phyloP scores from a whole-genome alignment of 2,797 vertebrate species.

The Pseudomugil tenellus region DNA sequence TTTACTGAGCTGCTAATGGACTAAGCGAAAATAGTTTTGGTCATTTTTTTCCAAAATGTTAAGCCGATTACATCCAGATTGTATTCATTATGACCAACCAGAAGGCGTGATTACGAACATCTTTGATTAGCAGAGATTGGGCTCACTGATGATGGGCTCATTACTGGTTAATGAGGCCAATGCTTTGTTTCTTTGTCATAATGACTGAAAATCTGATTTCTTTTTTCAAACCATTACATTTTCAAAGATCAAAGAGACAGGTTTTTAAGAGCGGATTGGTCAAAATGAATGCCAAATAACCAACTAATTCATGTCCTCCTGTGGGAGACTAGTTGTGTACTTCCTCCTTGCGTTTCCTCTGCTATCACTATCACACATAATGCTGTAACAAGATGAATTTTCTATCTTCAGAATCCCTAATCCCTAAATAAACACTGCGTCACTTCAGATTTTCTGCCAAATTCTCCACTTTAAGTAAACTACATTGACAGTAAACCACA shows the following conservation, averaged over 20 bases:
- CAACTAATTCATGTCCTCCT: background rate
- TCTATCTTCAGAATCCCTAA: background rate
- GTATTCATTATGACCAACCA: slow-evolving; percentile 9
- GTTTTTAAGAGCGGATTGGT: background rate
- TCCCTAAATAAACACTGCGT: too few species aligned
- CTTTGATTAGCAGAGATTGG: background rate
- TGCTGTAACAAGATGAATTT: background rate
- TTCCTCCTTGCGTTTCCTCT: background rate
- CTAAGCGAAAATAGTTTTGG: slow-evolving; percentile 6
- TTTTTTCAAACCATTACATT: background rate
- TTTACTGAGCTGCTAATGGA: background rate
- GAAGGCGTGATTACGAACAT: background rate
- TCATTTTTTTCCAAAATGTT: slow-evolving; percentile 13
- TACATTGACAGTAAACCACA: background rate
- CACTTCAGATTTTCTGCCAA: background rate
- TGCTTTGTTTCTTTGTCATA: background rate
- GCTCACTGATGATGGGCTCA: background rate
- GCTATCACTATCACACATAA: background rate
- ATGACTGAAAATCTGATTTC: background rate
- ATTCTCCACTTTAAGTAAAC: background rate
- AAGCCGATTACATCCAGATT: background rate
- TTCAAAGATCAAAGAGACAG: background rate
- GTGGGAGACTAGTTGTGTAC: background rate
- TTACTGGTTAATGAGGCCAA: background rate
- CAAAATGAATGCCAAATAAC: background rate